Conservation (phyloP, 1,140 invertebrate genomes). For the Reticulitermes speratus region DNA sequence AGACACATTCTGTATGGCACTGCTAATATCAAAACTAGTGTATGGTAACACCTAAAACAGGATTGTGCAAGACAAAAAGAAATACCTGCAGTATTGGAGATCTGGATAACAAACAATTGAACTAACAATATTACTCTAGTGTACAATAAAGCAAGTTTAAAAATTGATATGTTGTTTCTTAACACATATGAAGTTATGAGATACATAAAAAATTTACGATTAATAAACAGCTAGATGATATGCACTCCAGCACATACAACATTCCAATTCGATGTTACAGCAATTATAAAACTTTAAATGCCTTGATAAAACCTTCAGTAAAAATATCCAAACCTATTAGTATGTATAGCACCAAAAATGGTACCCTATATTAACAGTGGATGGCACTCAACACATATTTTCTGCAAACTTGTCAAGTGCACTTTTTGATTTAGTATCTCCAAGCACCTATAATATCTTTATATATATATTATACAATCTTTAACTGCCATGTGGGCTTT, state of each 20-base stretch:
- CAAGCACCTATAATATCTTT: no score
- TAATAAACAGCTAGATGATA: not conserved
- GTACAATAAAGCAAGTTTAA: not conserved
- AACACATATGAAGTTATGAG: not conserved
- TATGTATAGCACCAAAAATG: not conserved
- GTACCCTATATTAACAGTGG: not conserved
- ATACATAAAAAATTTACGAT: not conserved
- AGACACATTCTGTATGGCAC: no score
- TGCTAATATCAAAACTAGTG: no score
- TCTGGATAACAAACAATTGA: not conserved
- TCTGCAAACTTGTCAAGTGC: no score
- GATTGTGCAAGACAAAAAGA: no score
- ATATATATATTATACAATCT: not conserved
- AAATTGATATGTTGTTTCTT: conserved; percentile 14
- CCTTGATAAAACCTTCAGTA: no score
- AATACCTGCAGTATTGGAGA: not conserved
- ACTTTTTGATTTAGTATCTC: no score
- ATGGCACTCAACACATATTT: not conserved
- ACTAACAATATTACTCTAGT: not conserved
- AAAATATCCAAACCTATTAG: not conserved
- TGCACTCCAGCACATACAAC: not conserved
- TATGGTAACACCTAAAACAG: no score
- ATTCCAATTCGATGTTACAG: not conserved
- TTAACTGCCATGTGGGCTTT: not conserved
- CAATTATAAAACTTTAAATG: no score